Conservation (phyloP, 2,113 vertebrate genomes). For the Zootoca vivipara region DNA sequence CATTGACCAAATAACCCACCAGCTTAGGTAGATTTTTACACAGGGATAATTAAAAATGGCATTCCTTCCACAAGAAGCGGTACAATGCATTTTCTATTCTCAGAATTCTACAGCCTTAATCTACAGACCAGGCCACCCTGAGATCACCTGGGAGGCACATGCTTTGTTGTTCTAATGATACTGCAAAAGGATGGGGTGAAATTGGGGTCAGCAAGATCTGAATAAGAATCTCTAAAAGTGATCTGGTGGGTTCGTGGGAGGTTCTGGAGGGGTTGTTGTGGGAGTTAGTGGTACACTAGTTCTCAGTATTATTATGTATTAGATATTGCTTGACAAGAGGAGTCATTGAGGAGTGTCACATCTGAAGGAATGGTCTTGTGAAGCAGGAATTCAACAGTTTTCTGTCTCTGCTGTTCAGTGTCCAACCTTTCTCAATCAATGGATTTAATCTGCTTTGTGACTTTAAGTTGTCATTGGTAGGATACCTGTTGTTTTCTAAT, state of each 20-base stretch:
- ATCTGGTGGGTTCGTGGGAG: too few relatives aligned
- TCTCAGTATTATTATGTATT: neutral
- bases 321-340: neutral
- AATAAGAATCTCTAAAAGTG: neutral
- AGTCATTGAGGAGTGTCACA: neutral
- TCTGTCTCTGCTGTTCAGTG: neutral
- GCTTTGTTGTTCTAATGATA: neutral
- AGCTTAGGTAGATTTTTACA: neutral
- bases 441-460: neutral
- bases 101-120: neutral
- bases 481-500: slow-evolving; percentile 15
- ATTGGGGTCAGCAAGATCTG: neutral
- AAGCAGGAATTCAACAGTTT: neutral
- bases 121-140: neutral
- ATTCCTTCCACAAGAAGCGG: neutral
- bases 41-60: neutral
- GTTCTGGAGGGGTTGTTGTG: neutral
- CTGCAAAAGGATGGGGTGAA: neutral
- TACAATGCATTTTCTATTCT: neutral
- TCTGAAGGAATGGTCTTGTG: neutral
- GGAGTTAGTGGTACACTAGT: neutral
- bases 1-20: too few relatives aligned
- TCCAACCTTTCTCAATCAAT: neutral
- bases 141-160: neutral
- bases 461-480: slow-evolving; percentile 21